phyloP scores from a whole-genome alignment of 2,888 invertebrate genomes.

The Autographa gamma region DNA sequence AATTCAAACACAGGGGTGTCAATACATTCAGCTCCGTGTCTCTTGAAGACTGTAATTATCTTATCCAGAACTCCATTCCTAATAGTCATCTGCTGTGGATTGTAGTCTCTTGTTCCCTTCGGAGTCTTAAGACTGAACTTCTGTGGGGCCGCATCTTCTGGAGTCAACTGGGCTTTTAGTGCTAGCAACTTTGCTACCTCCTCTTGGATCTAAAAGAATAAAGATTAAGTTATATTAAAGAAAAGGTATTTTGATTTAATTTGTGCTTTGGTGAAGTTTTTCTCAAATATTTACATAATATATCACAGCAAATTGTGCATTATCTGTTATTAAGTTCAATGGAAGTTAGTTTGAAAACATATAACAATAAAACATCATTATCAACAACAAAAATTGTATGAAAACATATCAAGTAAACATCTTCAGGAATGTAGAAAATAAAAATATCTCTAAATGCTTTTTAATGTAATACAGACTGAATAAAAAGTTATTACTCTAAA shows the following conservation, averaged over 20 bases:
- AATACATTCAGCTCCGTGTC: slow-evolving; percentile 99
- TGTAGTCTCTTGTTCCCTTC: slow-evolving; percentile 98
- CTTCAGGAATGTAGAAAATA: too few relatives aligned
- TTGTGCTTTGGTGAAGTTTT: background rate
- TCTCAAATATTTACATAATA: background rate
- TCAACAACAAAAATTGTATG: too few relatives aligned
- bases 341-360: background rate
- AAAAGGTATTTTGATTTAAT: background rate
- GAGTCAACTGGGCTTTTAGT: slow-evolving; percentile 92
- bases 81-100: slow-evolving; percentile 98
- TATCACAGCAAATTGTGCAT: background rate
- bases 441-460: background rate
- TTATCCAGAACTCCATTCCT: slow-evolving; percentile 95
- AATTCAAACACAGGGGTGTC: slow-evolving; percentile 99
- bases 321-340: background rate
- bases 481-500: slow-evolving; percentile 15
- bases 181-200: slow-evolving; percentile 95
- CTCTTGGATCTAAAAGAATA: slow-evolving; percentile 92
- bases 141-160: slow-evolving; percentile 89
- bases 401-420: too few relatives aligned
- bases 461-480: background rate
- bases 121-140: slow-evolving; percentile 97
- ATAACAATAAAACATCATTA: background rate
- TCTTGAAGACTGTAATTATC: slow-evolving; percentile 96
- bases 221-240: slow-evolving; percentile 18